phyloP scores from a whole-genome alignment of 2,888 invertebrate species.

The Lysandra coridon region DNA sequence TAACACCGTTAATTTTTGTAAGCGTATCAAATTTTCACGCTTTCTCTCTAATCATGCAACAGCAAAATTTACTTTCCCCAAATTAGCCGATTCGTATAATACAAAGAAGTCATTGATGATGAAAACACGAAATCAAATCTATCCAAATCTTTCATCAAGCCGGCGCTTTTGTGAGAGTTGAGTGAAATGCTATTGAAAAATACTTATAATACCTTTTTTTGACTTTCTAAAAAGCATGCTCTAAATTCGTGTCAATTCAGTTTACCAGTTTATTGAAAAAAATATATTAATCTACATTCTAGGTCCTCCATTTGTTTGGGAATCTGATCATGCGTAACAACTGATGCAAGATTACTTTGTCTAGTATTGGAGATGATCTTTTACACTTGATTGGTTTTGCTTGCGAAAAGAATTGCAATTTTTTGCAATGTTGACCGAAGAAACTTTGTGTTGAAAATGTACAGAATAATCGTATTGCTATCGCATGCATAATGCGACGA shows the following conservation, averaged over 20 bases:
- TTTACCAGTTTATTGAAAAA: neutral
- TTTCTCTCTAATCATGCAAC: constrained; percentile 52
- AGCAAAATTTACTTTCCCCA: constrained; percentile 56
- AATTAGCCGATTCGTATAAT: constrained; percentile 43
- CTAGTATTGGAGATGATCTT: constrained; percentile 10
- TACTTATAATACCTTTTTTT: neutral
- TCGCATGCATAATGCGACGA: constrained; percentile 4
- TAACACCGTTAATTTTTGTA: constrained; percentile 41
- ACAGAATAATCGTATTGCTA: neutral
- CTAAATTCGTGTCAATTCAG: neutral
- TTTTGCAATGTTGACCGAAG: constrained; percentile 11
- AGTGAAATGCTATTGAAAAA: neutral
- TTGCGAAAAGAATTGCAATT: constrained; percentile 8
- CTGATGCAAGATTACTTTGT: constrained; percentile 1
- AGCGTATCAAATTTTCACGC: constrained; percentile 53
- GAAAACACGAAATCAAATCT: neutral
- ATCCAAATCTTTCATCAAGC: neutral
- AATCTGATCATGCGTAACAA: constrained; percentile 11
- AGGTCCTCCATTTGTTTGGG: neutral
- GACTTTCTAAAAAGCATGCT: neutral
- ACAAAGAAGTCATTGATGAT: constrained; percentile 3
- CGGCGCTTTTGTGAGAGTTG: neutral
- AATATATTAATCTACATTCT: neutral
- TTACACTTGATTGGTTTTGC: neutral
- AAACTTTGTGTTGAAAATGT: neutral